phyloP scores from a whole-genome alignment of 2,888 invertebrate species.

The Conus canariensis region DNA sequence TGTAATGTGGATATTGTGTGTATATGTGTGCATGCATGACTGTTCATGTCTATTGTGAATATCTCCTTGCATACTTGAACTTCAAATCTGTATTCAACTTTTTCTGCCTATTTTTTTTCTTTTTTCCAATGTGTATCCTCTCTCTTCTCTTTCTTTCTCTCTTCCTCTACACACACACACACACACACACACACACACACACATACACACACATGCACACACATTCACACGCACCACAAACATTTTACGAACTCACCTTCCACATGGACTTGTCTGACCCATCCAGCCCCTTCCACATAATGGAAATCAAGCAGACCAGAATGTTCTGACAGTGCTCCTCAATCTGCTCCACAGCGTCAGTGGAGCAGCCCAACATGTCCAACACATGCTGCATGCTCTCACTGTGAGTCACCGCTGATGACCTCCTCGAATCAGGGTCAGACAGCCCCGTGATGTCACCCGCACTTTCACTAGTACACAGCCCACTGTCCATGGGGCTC shows the following conservation, averaged over 20 bases:
- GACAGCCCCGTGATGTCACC: constrained; percentile 26
- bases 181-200: not conserved
- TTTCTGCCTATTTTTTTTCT: too few relatives aligned
- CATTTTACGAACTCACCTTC: constrained; percentile 78
- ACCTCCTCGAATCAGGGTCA: constrained; percentile 42
- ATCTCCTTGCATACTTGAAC: not conserved
- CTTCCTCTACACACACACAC: too few relatives aligned
- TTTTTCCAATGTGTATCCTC: too few relatives aligned
- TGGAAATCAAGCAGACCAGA: constrained; percentile 82
- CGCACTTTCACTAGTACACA: constrained; percentile 36
- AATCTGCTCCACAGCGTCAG: constrained; percentile 75
- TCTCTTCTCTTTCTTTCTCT: too few relatives aligned
- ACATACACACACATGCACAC: not conserved
- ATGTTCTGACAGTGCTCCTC: constrained; percentile 83
- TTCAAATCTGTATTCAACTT: too few relatives aligned
- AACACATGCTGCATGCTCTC: constrained; percentile 63
- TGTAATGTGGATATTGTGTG: not conserved
- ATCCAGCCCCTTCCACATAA: constrained; percentile 84
- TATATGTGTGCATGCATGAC: not conserved
- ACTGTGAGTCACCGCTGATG: constrained; percentile 52
- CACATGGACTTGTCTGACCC: constrained; percentile 82
- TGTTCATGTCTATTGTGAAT: not conserved
- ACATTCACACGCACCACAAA: not conserved
- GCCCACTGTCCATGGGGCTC: constrained; percentile 12
- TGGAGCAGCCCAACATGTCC: constrained; percentile 66